These are phyloP conservation scores for Hassar affinis DNA, from an alignment of 2,113 vertebrate species.

Conservation along the genomic window DNA sequence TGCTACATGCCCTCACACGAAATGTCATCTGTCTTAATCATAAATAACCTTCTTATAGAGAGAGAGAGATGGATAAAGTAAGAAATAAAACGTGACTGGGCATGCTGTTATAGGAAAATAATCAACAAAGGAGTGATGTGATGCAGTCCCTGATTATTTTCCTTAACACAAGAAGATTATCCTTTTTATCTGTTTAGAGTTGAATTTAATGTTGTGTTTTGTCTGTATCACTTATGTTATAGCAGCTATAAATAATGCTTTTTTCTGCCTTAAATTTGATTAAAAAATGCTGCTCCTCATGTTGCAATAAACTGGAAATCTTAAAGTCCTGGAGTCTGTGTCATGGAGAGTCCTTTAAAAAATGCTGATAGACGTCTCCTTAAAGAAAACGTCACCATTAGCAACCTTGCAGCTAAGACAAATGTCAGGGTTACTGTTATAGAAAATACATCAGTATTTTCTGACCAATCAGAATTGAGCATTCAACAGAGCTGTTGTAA, in stretches of 20 bases:
- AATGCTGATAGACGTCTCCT: background rate
- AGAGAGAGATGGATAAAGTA: background rate
- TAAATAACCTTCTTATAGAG: background rate
- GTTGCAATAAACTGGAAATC: background rate
- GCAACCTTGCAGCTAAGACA: background rate
- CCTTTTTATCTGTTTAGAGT: background rate
- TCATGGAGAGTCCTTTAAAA: background rate
- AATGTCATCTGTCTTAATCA: background rate
- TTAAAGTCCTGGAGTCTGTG: too few relatives aligned
- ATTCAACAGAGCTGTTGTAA: background rate
- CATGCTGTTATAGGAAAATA: background rate
- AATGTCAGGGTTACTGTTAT: background rate
- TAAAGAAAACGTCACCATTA: background rate
- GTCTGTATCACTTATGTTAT: background rate
- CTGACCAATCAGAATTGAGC: background rate
- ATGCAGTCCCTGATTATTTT: background rate
- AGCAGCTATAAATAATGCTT: background rate
- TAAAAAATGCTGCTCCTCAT: background rate
- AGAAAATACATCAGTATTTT: background rate
- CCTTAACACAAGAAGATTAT: background rate
- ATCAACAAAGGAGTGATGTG: background rate
- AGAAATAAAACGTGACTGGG: background rate
- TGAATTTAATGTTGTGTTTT: background rate
- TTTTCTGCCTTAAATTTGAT: background rate
- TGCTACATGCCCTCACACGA: slow-evolving; percentile 2